Evolutionary conservation across 2,797 vertebrate genomes (phyloP).

Genomic region (Characodon lateralis): DNA sequence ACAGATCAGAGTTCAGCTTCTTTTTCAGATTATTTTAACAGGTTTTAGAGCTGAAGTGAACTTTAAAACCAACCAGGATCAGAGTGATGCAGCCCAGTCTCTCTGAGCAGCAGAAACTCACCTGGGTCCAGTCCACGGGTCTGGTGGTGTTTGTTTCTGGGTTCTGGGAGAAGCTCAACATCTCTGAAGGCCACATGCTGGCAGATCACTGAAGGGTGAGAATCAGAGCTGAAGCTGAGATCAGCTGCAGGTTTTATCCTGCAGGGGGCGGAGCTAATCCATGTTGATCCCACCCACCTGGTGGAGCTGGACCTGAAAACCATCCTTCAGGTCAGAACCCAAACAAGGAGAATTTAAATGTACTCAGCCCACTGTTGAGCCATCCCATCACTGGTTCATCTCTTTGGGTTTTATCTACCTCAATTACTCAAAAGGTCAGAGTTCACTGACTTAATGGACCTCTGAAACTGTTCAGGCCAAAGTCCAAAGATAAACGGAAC

Average conservation of each 20-base stretch:
- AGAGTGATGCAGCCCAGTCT: too few species aligned
- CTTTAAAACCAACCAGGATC: neutral
- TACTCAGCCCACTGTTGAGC: too few species aligned
- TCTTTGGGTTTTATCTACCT: too few species aligned
- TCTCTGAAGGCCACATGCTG: slow-evolving; percentile 1
- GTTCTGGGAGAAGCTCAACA: slow-evolving; percentile 17
- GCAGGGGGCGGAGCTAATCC: neutral
- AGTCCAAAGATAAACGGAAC: too few species aligned
- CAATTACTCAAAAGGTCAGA: too few species aligned
- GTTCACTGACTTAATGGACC: too few species aligned
- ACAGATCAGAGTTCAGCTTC: neutral
- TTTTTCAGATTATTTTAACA: neutral
- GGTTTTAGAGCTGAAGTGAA: neutral
- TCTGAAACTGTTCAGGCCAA: too few species aligned
- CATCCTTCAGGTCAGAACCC: too few species aligned
- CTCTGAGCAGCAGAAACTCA: slow-evolving; percentile 30
- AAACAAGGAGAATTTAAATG: too few species aligned
- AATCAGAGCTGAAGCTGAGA: neutral
- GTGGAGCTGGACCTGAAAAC: neutral
- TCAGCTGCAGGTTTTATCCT: slow-evolving; percentile 8
- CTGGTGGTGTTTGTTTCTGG: slow-evolving; percentile 51
- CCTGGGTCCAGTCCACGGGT: slow-evolving; percentile 66
- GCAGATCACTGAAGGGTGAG: neutral
- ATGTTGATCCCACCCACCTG: neutral
- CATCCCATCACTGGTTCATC: too few species aligned